phyloP scores from a whole-genome alignment of 2,797 vertebrate species.

The Cottoperca gobio region DNA sequence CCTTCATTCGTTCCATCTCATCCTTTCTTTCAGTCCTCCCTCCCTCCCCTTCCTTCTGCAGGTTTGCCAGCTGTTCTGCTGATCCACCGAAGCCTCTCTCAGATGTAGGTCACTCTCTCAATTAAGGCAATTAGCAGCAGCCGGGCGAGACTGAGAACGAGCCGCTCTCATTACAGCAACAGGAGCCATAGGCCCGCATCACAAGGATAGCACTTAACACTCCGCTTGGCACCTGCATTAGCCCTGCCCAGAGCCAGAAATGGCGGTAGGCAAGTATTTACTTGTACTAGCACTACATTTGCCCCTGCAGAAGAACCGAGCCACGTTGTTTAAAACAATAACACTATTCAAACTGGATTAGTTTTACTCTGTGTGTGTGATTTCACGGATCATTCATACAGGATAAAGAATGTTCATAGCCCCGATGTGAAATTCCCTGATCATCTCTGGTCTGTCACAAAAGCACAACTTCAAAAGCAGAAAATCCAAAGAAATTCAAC shows the following conservation, averaged over 20 bases:
- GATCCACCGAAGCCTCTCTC: conserved; percentile 64
- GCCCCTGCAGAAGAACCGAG: conserved; percentile 35
- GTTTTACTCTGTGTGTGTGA: conserved; percentile 45
- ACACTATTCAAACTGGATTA: conserved; percentile 54
- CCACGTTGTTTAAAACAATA: conserved; percentile 26
- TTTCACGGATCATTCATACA: conserved; percentile 54
- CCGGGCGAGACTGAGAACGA: conserved; percentile 53
- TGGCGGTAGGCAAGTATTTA: conserved; percentile 32
- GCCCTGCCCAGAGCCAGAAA: conserved; percentile 34
- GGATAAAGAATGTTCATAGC: conserved; percentile 45
- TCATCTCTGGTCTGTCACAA: conserved; percentile 28
- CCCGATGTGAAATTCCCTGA: conserved; percentile 33
- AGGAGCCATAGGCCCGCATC: conserved; percentile 68
- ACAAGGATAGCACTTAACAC: conserved; percentile 63
- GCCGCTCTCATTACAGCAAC: conserved; percentile 71
- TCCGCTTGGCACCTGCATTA: conserved; percentile 67
- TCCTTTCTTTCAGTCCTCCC: conserved; percentile 12
- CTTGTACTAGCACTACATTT: conserved; percentile 30
- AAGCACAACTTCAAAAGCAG: background rate
- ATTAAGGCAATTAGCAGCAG: conserved; percentile 81
- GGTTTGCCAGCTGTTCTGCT: conserved; percentile 76
- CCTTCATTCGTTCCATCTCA: conserved; percentile 43
- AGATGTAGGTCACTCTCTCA: conserved; percentile 81
- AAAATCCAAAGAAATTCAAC: conserved; percentile 20
- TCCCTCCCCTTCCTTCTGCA: conserved; percentile 29